Conservation (phyloP, 1,140 invertebrate species). For the Plodia interpunctella region DNA sequence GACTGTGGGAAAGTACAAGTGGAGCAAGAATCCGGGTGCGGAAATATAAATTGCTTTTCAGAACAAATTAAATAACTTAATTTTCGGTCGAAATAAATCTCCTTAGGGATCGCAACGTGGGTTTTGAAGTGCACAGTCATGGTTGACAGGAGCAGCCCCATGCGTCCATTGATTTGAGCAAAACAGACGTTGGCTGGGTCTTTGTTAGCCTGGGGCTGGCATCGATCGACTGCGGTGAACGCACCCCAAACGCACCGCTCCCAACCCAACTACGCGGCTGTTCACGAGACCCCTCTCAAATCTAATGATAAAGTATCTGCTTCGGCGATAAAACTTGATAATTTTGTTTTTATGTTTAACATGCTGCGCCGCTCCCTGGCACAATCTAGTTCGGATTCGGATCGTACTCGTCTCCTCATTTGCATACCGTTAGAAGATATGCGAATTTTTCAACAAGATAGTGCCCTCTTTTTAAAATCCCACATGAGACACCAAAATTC, state of each 20-base stretch:
- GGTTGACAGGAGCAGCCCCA: conserved; percentile 25
- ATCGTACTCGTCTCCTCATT: neutral
- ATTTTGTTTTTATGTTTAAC: conserved; percentile 15
- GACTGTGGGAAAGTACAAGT: conserved; percentile 38
- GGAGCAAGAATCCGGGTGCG: conserved; percentile 18
- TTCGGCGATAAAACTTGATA: conserved; percentile 16
- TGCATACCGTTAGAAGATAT: neutral
- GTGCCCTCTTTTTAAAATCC: neutral
- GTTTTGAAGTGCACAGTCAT: conserved; percentile 26
- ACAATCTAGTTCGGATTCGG: neutral
- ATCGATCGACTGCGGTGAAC: conserved; percentile 65
- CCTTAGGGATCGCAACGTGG: conserved; percentile 1
- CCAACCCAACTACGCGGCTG: conserved; percentile 34
- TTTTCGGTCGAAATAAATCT: neutral
- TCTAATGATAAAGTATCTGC: conserved; percentile 40
- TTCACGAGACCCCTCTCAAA: conserved; percentile 39
- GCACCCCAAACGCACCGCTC: conserved; percentile 57
- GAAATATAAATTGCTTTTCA: conserved; percentile 24
- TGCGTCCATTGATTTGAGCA: conserved; percentile 38
- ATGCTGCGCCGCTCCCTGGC: neutral
- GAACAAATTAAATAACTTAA: neutral
- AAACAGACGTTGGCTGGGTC: conserved; percentile 39
- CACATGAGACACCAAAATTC: neutral
- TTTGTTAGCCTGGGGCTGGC: conserved; percentile 42
- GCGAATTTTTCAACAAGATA: neutral